Conservation (phyloP, 2,113 vertebrate species). For the Eptesicus fuscus region DNA sequence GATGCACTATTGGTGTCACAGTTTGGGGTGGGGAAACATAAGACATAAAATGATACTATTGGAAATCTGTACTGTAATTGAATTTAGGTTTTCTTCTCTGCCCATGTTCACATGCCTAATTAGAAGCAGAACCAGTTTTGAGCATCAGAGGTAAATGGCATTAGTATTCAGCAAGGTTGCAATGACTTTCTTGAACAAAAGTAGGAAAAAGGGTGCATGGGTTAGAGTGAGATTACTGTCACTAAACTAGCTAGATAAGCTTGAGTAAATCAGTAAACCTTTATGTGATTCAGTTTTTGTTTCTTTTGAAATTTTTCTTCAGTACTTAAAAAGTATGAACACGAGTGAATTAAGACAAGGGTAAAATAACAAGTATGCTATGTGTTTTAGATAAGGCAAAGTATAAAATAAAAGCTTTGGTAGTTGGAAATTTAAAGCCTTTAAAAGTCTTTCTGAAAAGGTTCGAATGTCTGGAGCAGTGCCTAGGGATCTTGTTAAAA, state of each 20-base stretch:
- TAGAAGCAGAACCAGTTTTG: neutral
- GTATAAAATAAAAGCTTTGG: neutral
- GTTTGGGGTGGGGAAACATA: neutral
- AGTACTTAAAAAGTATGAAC: neutral
- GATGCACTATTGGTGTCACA: neutral
- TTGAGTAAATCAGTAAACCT: neutral
- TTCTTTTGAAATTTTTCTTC: neutral
- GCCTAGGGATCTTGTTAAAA: neutral
- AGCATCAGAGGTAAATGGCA: neutral
- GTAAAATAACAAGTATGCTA: neutral
- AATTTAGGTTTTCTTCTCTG: neutral
- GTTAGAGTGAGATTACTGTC: neutral
- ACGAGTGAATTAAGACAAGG: neutral
- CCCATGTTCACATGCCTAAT: neutral
- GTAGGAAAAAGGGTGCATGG: neutral
- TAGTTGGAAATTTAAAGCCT: neutral
- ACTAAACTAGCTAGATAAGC: neutral
- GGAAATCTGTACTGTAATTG: neutral
- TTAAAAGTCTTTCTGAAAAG: neutral
- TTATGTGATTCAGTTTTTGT: neutral
- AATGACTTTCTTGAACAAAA: neutral
- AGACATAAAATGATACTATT: neutral
- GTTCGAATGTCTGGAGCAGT: neutral
- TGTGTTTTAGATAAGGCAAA: neutral
- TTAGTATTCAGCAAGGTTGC: neutral